Evolutionary conservation across 2,797 vertebrate genomes (phyloP).

Genomic region (Rhinogobio ventralis): DNA sequence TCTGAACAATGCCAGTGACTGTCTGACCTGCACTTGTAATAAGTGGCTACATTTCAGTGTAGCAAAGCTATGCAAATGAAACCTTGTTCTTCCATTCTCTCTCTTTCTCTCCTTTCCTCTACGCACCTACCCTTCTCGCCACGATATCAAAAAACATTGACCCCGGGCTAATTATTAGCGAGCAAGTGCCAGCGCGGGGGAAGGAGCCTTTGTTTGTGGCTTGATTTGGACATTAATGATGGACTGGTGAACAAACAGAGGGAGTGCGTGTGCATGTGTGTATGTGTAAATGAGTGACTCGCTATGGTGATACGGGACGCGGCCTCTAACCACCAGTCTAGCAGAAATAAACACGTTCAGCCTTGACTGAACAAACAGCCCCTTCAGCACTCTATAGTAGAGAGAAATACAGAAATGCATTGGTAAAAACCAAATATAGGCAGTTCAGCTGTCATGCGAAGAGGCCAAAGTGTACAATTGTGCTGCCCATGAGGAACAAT

Average conservation of each 20-base stretch:
- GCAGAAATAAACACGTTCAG: conserved; percentile 27
- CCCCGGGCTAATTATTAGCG: conserved; percentile 73
- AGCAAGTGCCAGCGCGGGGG: conserved; percentile 59
- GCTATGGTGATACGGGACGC: conserved; percentile 30
- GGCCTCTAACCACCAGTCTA: conserved; percentile 41
- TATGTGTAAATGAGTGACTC: conserved; percentile 39
- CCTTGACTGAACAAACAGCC: conserved; percentile 34
- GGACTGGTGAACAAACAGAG: conserved; percentile 59
- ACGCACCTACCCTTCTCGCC: conserved; percentile 40
- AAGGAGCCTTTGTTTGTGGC: conserved; percentile 67
- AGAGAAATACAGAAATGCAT: background rate
- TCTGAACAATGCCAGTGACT: conserved; percentile 57
- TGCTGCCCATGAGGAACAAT: background rate
- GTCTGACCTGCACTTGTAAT: conserved; percentile 66
- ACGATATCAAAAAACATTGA: conserved; percentile 76
- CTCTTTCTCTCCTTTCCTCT: conserved; percentile 20
- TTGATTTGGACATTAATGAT: conserved; percentile 76
- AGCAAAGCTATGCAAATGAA: conserved; percentile 72
- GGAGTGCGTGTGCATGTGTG: conserved; percentile 15
- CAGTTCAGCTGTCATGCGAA: background rate
- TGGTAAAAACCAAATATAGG: background rate
- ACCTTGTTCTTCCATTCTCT: conserved; percentile 45
- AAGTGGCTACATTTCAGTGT: conserved; percentile 66
- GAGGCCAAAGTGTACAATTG: background rate
- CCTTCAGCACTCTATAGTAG: conserved; percentile 10